Evolutionary conservation across 1,140 invertebrate genomes (phyloP), one percentile per base, ranked within the genome.

Genomic region (Meloidogyne floridensis): DNA sequence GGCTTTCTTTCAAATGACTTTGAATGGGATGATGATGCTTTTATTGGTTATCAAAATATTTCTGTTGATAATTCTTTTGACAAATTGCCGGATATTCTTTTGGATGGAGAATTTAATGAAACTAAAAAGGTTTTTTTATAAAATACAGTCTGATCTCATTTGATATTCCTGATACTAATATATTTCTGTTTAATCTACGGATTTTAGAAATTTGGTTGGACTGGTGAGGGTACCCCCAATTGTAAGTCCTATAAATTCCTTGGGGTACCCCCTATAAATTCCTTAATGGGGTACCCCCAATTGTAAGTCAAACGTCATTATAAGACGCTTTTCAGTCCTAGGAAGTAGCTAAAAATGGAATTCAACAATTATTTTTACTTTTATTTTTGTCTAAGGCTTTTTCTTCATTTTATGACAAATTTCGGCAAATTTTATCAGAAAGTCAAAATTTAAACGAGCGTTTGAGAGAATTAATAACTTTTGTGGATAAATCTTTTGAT

Each of bases 11-110:
- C 77, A 20, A 79, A 20, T 51, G 77, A 79, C 18, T 79, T 79
- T 32, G 77, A 79, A 53, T 79, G 77, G 77, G 77, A 79, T 53
- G 77, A 79, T 18, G 77, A 79, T 69, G 77, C 51, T 5, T 79
- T 65, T 65, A 2, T 65, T n/a, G 59, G 59, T 65, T 65, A 65
- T 65, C 15, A 65, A 7, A 5, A 15, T 65, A n/a, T 65, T 15
- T 6, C 59, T 5, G n/a, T 5, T 65, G 59, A 8, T 4, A 15
- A 59, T 65, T 65, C 15, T 8, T 18, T n/a, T 15, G 65, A 15
- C 75, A 20, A 79, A 78, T 65, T 70, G 43, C 54, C 76, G 11
- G 77, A 72, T 13, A 32, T 42, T 6, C 9, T 18, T 51, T 47
- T 0, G 3, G 77, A 72, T 53, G 42, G 32, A 6, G 56, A 32